Evolutionary conservation across 2,797 vertebrate genomes (phyloP).

Genomic region (Phrynocephalus vlangalii): DNA sequence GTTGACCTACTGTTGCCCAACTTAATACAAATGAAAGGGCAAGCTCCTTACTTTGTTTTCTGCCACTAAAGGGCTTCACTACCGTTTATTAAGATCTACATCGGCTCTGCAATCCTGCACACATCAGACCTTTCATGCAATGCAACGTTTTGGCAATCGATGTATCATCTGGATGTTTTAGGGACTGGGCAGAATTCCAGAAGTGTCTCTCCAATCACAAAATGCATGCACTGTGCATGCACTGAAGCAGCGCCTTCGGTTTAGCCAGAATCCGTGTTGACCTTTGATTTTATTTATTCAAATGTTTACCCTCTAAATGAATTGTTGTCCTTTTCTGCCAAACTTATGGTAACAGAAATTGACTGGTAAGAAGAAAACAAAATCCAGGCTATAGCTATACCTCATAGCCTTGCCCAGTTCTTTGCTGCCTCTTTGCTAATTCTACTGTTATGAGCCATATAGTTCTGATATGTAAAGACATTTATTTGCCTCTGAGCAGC

Average conservation of each 20-base stretch:
- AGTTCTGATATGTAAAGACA: background rate
- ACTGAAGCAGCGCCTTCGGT: slow-evolving; percentile 57
- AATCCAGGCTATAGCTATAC: slow-evolving; percentile 39
- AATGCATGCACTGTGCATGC: slow-evolving; percentile 64
- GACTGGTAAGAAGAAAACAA: background rate
- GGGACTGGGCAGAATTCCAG: slow-evolving; percentile 69
- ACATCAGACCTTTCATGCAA: slow-evolving; percentile 66
- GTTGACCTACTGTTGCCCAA: background rate
- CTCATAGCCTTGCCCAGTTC: slow-evolving; percentile 11
- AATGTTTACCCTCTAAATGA: slow-evolving; percentile 59
- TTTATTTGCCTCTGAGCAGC: background rate
- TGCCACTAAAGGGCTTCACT: slow-evolving; percentile 27
- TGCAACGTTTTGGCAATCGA: slow-evolving; percentile 69
- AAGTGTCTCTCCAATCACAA: slow-evolving; percentile 55
- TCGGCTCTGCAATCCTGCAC: slow-evolving; percentile 60
- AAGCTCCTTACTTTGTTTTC: slow-evolving; percentile 35
- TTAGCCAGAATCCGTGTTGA: slow-evolving; percentile 67
- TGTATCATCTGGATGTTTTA: slow-evolving; percentile 71
- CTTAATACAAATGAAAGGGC: slow-evolving; percentile 7
- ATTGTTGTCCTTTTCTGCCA: slow-evolving; percentile 28
- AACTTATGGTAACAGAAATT: background rate
- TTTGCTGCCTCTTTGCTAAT: background rate
- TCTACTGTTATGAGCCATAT: background rate
- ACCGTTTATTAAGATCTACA: slow-evolving; percentile 61
- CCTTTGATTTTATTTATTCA: slow-evolving; percentile 54